Conservation (phyloP, 2,888 invertebrate species). For the Troilus luridus region DNA sequence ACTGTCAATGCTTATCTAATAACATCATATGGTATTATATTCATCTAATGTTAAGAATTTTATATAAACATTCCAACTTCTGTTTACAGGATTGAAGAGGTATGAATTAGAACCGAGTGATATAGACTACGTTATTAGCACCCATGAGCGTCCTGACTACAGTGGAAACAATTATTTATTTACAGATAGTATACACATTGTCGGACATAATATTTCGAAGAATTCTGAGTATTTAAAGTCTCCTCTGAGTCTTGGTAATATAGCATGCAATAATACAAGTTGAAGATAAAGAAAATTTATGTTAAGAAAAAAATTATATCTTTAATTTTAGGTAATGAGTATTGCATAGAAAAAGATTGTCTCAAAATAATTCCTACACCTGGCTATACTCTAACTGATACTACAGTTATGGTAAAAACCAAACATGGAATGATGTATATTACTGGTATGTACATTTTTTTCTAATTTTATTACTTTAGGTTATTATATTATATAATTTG, state of each 20-base stretch:
- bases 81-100: conserved; percentile 72
- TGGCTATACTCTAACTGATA: conserved; percentile 91
- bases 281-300: background rate
- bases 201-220: conserved; percentile 81
- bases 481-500: no score
- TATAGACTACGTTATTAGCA: conserved; percentile 84
- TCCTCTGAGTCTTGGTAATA: conserved; percentile 62
- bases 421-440: conserved; percentile 77
- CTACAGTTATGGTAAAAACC: conserved; percentile 84
- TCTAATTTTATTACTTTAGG: background rate
- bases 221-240: conserved; percentile 77
- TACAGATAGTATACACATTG: conserved; percentile 85
- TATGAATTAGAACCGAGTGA: conserved; percentile 74
- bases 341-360: conserved; percentile 74
- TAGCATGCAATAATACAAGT: background rate
- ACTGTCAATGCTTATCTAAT: background rate
- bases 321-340: conserved; percentile 74
- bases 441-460: conserved; percentile 73
- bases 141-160: conserved; percentile 96
- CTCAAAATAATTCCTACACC: conserved; percentile 86
- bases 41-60: background rate
- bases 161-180: conserved; percentile 95
- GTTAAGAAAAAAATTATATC: conserved; percentile 29
- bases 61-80: background rate
- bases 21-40: background rate